phyloP scores from a whole-genome alignment of 2,113 vertebrate genomes.

The Chauna torquata region DNA sequence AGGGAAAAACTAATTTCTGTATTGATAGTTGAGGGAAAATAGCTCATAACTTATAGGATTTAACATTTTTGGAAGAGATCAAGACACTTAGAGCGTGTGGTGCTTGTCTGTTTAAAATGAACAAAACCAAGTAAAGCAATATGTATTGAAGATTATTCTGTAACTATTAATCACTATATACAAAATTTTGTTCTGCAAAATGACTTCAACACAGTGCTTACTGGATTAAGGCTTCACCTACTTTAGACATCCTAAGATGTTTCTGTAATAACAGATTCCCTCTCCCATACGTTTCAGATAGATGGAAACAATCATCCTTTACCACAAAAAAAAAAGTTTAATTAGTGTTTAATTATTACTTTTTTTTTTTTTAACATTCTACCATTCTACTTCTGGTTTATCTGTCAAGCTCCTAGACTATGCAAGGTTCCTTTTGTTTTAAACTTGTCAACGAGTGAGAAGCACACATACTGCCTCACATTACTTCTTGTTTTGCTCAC shows the following conservation, averaged over 20 bases:
- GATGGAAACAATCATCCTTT: background rate
- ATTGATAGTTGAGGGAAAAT: background rate
- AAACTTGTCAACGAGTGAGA: background rate
- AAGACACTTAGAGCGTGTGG: too few species aligned
- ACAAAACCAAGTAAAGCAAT: background rate
- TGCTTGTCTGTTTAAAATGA: background rate
- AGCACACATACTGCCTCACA: background rate
- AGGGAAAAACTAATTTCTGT: background rate
- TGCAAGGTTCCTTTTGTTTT: background rate
- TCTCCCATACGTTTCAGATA: accelerated
- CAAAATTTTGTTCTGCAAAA: background rate
- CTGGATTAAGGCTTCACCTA: background rate
- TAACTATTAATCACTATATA: background rate
- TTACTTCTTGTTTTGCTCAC: background rate
- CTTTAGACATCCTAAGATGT: background rate
- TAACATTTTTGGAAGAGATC: background rate
- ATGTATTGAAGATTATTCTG: background rate
- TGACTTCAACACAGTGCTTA: background rate
- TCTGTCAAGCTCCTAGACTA: background rate
- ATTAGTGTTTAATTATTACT: too few species aligned
- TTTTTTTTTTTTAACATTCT: too few species aligned
- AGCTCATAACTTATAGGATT: background rate
- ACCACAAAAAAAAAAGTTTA: too few species aligned
- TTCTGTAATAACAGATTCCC: background rate
- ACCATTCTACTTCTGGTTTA: background rate